Evolutionary conservation across 2,113 vertebrate species (phyloP).

Genomic region (Hipposideros armiger): DNA sequence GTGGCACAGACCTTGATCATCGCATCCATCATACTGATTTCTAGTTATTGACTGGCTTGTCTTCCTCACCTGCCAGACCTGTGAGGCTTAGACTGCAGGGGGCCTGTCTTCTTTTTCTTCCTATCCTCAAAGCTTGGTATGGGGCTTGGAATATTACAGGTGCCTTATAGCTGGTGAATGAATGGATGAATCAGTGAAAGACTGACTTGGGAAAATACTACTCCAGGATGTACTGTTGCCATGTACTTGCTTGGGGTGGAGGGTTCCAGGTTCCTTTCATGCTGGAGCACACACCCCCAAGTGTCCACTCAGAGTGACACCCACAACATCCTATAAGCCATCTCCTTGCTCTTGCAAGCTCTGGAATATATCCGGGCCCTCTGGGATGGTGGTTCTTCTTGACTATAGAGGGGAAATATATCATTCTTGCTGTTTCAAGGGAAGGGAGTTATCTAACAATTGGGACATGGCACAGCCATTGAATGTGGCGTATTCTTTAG

Average conservation of each 20-base stretch:
- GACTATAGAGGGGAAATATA: not conserved
- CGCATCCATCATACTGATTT: not conserved
- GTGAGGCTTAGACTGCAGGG: not conserved
- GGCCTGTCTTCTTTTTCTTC: not conserved
- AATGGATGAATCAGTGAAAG: not conserved
- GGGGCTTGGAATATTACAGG: not conserved
- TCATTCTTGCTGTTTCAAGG: not conserved
- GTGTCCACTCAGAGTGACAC: not conserved
- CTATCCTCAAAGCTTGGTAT: not conserved
- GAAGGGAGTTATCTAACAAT: not conserved
- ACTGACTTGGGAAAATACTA: not conserved
- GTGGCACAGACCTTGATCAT: not conserved
- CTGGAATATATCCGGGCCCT: not conserved
- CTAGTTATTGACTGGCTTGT: not conserved
- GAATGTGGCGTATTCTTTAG: not conserved
- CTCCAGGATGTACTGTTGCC: not conserved
- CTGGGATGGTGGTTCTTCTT: not conserved
- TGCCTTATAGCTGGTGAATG: not conserved
- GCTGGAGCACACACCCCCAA: not conserved
- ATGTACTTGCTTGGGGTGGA: not conserved
- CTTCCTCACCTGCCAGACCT: not conserved
- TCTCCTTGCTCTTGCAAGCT: not conserved
- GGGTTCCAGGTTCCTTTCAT: not conserved
- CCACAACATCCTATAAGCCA: not conserved
- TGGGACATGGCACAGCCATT: not conserved